phyloP scores from a whole-genome alignment of 2,113 vertebrate genomes.

The Hepsetus odoe region DNA sequence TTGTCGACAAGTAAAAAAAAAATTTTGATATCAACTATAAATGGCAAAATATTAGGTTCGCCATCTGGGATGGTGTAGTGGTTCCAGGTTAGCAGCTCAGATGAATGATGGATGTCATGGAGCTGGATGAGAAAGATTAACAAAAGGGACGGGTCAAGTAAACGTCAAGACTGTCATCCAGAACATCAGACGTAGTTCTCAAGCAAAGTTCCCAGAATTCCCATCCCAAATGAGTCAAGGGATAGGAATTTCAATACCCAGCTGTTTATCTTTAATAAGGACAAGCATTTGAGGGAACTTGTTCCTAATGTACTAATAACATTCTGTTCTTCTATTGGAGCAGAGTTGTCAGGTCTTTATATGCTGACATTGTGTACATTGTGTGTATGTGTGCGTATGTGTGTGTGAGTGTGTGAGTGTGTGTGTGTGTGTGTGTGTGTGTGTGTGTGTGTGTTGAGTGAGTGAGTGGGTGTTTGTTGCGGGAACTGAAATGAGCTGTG shows the following conservation, averaged over 20 bases:
- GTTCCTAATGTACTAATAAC: not conserved
- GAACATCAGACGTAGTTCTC: not conserved
- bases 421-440: not conserved
- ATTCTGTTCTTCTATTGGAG: not conserved
- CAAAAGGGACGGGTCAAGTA: too few species aligned
- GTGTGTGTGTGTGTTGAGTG: not conserved
- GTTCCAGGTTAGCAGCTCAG: too few species aligned
- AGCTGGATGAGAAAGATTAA: too few species aligned
- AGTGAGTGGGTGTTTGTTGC: not conserved
- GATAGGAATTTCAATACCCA: not conserved
- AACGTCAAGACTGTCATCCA: too few species aligned
- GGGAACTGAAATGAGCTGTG: not conserved
- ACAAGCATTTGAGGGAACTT: not conserved
- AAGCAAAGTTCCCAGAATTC: not conserved
- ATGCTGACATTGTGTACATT: too few species aligned
- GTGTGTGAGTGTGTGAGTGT: not conserved
- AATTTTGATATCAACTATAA: too few species aligned
- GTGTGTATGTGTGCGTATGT: too few species aligned
- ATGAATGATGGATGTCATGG: too few species aligned
- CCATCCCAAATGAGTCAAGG: not conserved
- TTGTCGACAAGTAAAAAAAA: too few species aligned
- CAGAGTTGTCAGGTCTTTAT: too few species aligned
- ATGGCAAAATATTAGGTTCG: too few species aligned
- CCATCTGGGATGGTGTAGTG: too few species aligned
- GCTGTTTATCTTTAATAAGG: constrained; percentile 2